These are phyloP conservation scores for Bucco capensis DNA, from an alignment of 2,113 vertebrate species.

Conservation along the genomic window DNA sequence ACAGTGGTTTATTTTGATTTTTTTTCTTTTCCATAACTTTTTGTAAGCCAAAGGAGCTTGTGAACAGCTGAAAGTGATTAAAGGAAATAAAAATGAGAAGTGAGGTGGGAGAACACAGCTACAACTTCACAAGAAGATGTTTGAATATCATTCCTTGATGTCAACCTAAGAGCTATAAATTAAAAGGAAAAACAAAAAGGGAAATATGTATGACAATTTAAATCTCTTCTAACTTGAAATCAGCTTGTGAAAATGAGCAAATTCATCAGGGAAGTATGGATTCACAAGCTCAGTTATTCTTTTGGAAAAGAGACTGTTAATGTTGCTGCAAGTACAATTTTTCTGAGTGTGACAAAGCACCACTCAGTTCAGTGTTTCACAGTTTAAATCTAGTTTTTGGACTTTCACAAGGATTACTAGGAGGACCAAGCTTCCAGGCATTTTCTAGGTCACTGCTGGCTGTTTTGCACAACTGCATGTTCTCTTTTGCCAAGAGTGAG, in stretches of 20 bases:
- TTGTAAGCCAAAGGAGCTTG: background rate
- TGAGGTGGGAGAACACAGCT: background rate
- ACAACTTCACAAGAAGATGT: background rate
- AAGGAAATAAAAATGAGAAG: background rate
- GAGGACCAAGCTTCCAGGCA: background rate
- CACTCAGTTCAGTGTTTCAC: background rate
- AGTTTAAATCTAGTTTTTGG: conserved; percentile 7
- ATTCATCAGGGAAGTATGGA: background rate
- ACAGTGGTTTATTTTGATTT: background rate
- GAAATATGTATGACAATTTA: background rate
- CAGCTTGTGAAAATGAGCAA: background rate
- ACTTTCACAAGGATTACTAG: background rate
- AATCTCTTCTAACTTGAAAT: background rate
- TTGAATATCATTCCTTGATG: background rate
- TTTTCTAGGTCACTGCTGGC: background rate
- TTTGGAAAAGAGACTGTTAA: background rate
- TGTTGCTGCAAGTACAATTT: background rate
- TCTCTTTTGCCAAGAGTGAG: background rate
- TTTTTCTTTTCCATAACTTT: background rate
- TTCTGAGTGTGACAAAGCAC: background rate
- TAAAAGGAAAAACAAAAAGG: background rate
- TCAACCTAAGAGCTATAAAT: background rate
- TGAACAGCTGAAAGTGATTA: background rate
- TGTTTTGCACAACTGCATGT: background rate
- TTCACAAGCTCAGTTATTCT: background rate